phyloP scores from a whole-genome alignment of 2,888 invertebrate genomes.

The Perdita meconis region DNA sequence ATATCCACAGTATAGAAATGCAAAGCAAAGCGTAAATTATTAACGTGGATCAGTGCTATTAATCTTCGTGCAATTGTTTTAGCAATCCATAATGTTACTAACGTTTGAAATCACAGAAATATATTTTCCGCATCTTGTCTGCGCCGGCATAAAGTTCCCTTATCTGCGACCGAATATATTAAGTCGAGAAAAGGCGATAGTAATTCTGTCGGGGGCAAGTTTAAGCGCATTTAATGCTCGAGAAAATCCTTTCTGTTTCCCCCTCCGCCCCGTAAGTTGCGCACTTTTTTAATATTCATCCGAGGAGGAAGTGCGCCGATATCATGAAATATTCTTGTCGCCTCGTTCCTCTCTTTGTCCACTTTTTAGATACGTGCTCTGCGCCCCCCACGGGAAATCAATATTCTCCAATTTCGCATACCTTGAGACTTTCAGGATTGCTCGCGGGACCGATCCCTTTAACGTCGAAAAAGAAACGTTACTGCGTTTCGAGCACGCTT shows the following conservation, averaged over 20 bases:
- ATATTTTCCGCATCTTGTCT: neutral
- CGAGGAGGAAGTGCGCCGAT: slow-evolving; percentile 40
- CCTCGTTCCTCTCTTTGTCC: slow-evolving; percentile 37
- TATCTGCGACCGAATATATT: slow-evolving; percentile 21
- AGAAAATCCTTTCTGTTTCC: slow-evolving; percentile 29
- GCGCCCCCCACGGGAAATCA: slow-evolving; percentile 61
- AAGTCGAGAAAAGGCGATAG: slow-evolving; percentile 13
- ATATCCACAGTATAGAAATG: too few species aligned
- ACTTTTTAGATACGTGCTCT: slow-evolving; percentile 28
- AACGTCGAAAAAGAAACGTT: slow-evolving; percentile 35
- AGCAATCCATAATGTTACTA: too few species aligned
- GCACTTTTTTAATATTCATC: slow-evolving; percentile 59
- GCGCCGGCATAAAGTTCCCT: slow-evolving; percentile 10
- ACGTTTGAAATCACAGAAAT: too few species aligned
- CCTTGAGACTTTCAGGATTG: slow-evolving; percentile 57
- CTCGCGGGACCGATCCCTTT: slow-evolving; percentile 57
- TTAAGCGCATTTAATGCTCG: slow-evolving; percentile 34
- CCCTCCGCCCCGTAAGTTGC: slow-evolving; percentile 24
- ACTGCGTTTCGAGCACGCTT: slow-evolving; percentile 23
- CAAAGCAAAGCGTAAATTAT: too few species aligned
- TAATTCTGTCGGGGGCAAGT: neutral
- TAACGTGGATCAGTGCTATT: too few species aligned
- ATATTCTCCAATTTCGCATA: slow-evolving; percentile 61
- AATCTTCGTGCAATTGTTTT: too few species aligned
- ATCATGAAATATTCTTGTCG: slow-evolving; percentile 57